A percentile compares a stretch with the other conserved stretches of the same genome.
Evolutionary conservation across 2,797 vertebrate species (phyloP).

Genomic region (Alauda arvensis): DNA sequence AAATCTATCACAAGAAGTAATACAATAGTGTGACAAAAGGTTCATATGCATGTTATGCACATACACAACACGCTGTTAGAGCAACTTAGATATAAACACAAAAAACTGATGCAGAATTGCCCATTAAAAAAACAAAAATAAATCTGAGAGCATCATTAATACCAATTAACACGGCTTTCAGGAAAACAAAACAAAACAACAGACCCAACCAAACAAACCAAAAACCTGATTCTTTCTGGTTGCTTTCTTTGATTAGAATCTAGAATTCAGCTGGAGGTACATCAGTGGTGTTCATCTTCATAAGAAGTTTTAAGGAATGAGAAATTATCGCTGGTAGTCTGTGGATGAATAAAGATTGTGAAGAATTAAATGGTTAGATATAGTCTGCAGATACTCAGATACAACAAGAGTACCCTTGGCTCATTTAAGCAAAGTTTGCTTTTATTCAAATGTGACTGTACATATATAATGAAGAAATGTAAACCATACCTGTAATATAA

Average conservation of each 20-base stretch:
- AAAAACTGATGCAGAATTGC: neutral
- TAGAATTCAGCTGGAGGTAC: neutral
- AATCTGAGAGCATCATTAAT: neutral
- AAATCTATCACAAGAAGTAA: neutral
- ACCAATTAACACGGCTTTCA: neutral
- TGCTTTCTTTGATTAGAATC: neutral
- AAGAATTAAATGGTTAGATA: neutral
- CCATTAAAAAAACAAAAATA: neutral
- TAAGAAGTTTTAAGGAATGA: neutral
- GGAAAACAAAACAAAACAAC: neutral
- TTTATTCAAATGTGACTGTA: neutral
- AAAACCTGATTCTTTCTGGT: neutral
- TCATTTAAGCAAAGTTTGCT: neutral
- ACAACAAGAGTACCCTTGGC: neutral
- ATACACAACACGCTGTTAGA: neutral
- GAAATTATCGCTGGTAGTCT: neutral
- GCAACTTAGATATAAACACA: neutral
- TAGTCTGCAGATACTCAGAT: neutral
- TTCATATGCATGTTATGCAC: neutral
- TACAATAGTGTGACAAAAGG: neutral
- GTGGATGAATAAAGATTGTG: neutral
- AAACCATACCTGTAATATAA: neutral
- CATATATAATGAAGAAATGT: neutral
- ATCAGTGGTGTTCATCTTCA: neutral
- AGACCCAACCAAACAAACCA: rapidly evolving